Evolutionary conservation across 2,113 vertebrate genomes (phyloP), one percentile per base, ranked within the genome.

Genomic region (Synchiropus splendidus): DNA sequence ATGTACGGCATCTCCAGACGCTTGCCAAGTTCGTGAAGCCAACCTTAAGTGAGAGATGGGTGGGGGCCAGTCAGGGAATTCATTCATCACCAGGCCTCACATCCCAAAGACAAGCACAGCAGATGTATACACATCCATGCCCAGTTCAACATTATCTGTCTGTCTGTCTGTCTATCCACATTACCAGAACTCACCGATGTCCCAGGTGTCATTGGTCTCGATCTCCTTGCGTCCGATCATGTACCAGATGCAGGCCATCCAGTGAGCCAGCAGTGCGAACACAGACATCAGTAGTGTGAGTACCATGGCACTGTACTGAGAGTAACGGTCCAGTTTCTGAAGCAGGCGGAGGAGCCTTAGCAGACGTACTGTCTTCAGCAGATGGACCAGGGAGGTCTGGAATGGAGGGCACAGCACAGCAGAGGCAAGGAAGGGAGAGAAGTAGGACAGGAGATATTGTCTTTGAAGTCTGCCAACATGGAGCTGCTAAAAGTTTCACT

Each of bases 171-270:
- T 41, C 16, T 27, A 27, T 8, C 21, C 21, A 27, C 21, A 27
- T 27, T 39, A 1, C 31, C 30, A 40, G n/a, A 33, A 61, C 89
- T 90, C 83, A 97, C 94, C 92, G 1, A 92, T 93, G 70, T 95
- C 88, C 92, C 92, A 96, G 68, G 74, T 86, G 37, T 80, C 75
- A 14, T 86, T 83, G 54, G 71, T 85, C 54, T 90, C 86, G 53
- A 92, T 79, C 79, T 92, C 90, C 38, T 68, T 75, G 61, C 84
- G 85, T 40, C 91, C 90, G 13, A 94, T 91, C 71, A 92, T 83
- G 43, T 91, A 93, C 91, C 91, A 94, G 75, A 93, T 83, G 56
- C 91, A 93, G 39, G 91, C 90, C 90, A 94, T 88, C 90, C 90
- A 94, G 77, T 94, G 91, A 0, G 90, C 91, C 56, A 94, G 83